Evolutionary conservation across 2,888 invertebrate species (phyloP).

Genomic region (Philhelius pedissequus): DNA sequence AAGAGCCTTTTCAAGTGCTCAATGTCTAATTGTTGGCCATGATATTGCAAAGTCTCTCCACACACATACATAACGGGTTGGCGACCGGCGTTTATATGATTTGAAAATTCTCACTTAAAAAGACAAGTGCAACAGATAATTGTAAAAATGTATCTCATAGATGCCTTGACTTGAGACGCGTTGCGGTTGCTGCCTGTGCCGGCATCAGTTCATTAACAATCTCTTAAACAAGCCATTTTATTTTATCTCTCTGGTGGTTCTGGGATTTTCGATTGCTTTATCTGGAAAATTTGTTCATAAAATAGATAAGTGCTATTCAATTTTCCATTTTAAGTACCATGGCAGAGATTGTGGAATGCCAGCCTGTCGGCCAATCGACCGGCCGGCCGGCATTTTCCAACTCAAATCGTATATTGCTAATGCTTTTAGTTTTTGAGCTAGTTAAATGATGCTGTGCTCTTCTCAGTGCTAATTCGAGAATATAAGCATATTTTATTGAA

Average conservation of each 20-base stretch:
- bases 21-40: conserved; percentile 20
- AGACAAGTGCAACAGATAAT: conserved; percentile 23
- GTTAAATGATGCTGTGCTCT: neutral
- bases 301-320: conserved; percentile 8
- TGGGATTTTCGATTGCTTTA: conserved; percentile 30
- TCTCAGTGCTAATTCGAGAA: conserved; percentile 29
- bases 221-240: conserved; percentile 32
- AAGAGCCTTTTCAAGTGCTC: conserved; percentile 22
- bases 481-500: neutral
- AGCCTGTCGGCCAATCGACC: neutral
- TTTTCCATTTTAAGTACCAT: conserved; percentile 13
- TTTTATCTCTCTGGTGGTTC: conserved; percentile 1
- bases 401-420: conserved; percentile 2
- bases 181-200: too few relatives aligned
- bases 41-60: neutral
- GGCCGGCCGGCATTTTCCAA: neutral
- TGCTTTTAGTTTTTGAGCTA: conserved; percentile 16
- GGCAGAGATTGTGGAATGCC: neutral
- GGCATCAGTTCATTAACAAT: conserved; percentile 32
- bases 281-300: conserved; percentile 18
- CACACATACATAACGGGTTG: conserved; percentile 7
- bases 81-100: conserved; percentile 7
- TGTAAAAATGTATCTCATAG: conserved; percentile 25
- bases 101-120: conserved; percentile 30
- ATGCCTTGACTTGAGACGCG: neutral